Evolutionary conservation across 2,113 vertebrate species (phyloP), one percentile per base, ranked within the genome.

Genomic region (Calyptomena viridis): DNA sequence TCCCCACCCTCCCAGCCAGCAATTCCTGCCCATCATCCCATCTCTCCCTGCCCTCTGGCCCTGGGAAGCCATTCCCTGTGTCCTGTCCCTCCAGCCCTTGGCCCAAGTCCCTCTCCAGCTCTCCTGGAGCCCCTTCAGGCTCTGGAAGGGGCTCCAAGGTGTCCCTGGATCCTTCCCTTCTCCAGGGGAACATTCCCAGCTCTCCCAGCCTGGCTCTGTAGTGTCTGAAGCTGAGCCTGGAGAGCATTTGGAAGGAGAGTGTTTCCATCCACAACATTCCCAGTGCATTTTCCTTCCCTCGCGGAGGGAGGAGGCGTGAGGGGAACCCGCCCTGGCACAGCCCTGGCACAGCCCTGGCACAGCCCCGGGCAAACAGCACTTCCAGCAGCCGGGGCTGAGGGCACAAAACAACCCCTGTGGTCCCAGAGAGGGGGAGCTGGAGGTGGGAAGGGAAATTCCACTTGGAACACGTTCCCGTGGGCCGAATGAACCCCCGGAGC

Each of bases 391-490:
- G 33, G 14, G 25, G 22, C n/a, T 83, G 83, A 86, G 64, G 94
- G 79, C 77, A 60, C 80, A 94, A 94, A 96, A 97, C 97, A 97
- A 81, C 86, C 92, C 84, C 93, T 69, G 95, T 95, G 95, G 97
- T 92, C 95, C 85, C 74, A 83, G 93, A 92, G 95, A 97, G 96
- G 94, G 96, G 95, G 95, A 89, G 97, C 95, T 4, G 78, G 72
- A 93, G 96, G 89, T 62, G 97, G 97, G 90, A 95, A 97, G 96
- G 95, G 50, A 98, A 92, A 97, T 98, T 97, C 97, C 97, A 39
- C 63, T 56, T 93, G 93, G 83, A 74, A 33, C 95, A 91, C 10
- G 77, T 91, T 96, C 94, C 74, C 30, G 95, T 97, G 97, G 98
- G 96, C 87, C 75, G 97, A 73, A 35, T n/a, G 88, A 73, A 82